Evolutionary conservation across 2,888 invertebrate genomes (phyloP), one percentile per base, ranked within the genome.

Genomic region (Petrophora chlorosata): DNA sequence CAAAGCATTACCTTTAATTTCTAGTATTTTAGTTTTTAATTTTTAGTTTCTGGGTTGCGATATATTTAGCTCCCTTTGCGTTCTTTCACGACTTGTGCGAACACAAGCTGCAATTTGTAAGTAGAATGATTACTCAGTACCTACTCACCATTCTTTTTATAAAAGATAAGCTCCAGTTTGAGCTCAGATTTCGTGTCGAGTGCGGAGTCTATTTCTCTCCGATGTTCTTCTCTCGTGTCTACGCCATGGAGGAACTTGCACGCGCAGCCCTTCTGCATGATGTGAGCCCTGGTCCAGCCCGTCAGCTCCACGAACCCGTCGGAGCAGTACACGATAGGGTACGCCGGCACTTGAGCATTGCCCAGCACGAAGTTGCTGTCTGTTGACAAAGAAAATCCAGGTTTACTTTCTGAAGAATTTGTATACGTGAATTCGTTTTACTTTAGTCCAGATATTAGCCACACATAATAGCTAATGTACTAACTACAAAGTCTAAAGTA

Each of bases 271-370:
- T 97, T 97, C 91, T 98, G 97, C 98, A 98, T 98, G 89, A 98
- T 98, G 92, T 98, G 97, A 60, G 97, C 98, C 71, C 98, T 93
- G 63, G 96, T 93, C 91, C 95, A 97, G 63, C 97, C 97, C 50
- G 98, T 97, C 92, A 98, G 94, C 92, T 98, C 98, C 87, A 97
- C 97, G 92, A 98, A 98, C 52, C 98, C 98, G 92, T 98, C 98
- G 53, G 97, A 97, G 91, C 98, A 98, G 91, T 98, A 98, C 71
- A 98, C 98, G 91, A 98, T 98, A 67, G 98, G 98, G 91, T 97
- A 96, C 70, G 94, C 88, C 53, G 95, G 94, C 71, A 97, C 98
- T 91, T 98, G 98, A 65, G 98, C 98, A 92, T 98, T 98, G 76
- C 98, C 98, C 89, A 98, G 91, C 75, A 98, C 98, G 90, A 98